These are phyloP conservation scores for Formica aserva DNA, from an alignment of 2,888 invertebrate genomes.

Conservation along the genomic window DNA sequence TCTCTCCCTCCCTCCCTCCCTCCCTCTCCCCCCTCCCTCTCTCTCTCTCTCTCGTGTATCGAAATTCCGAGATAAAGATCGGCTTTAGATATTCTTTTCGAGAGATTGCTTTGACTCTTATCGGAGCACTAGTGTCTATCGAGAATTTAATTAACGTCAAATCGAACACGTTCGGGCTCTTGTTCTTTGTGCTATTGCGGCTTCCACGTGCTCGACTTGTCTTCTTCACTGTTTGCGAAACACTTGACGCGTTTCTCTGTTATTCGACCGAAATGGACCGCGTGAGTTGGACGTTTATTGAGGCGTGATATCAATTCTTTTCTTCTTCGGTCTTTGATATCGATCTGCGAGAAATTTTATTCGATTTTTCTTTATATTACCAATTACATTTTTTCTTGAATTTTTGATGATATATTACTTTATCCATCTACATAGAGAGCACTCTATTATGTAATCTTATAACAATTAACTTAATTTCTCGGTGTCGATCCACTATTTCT, in stretches of 20 bases:
- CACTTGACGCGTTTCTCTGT: constrained; percentile 20
- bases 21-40: background rate
- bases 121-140: constrained; percentile 10
- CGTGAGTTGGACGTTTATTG: background rate
- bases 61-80: constrained; percentile 2
- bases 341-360: background rate
- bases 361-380: background rate
- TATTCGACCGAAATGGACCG: background rate
- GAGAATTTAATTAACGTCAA: constrained; percentile 49
- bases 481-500: background rate
- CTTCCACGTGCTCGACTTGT: constrained; percentile 16
- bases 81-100: background rate
- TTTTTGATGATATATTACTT: background rate
- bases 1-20: background rate
- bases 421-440: background rate
- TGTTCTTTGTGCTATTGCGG: constrained; percentile 6
- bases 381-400: background rate
- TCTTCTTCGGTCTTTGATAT: background rate
- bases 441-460: background rate
- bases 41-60: background rate
- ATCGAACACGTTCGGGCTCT: constrained; percentile 17
- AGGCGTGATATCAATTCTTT: background rate
- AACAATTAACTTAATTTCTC: background rate
- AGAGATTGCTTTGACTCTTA: background rate
- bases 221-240: constrained; percentile 36